These are phyloP conservation scores for Stegana nigrithorax DNA, from an alignment of 2,888 invertebrate genomes.

Conservation along the genomic window DNA sequence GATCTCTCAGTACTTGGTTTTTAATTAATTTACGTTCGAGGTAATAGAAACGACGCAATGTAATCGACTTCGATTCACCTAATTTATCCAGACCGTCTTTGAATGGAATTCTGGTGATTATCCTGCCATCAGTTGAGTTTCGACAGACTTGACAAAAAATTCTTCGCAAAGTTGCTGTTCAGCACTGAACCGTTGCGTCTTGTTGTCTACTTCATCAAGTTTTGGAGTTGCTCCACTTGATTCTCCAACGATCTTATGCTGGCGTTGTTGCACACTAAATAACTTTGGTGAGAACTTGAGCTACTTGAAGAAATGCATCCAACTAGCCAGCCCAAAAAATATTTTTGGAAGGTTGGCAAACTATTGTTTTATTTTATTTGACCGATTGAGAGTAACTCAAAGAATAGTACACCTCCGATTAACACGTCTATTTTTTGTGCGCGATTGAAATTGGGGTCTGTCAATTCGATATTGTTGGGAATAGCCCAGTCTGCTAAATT, in stretches of 20 bases:
- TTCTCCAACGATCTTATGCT: not conserved
- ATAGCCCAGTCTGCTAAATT: conserved; percentile 12
- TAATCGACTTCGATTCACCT: not conserved
- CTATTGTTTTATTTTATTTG: conserved; percentile 20
- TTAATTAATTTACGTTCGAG: conserved; percentile 12
- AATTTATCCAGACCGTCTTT: conserved; percentile 13
- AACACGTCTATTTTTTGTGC: conserved; percentile 22
- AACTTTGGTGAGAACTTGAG: not conserved
- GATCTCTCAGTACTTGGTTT: conserved; percentile 3
- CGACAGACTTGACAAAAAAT: not conserved
- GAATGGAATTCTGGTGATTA: not conserved
- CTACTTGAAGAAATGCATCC: conserved; percentile 17
- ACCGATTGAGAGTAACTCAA: conserved; percentile 22
- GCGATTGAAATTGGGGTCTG: conserved; percentile 16
- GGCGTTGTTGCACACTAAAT: not conserved
- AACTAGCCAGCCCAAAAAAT: conserved; percentile 22
- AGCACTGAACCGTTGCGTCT: not conserved
- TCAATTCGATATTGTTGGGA: conserved; percentile 18
- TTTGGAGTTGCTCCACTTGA: not conserved
- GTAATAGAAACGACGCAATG: not conserved
- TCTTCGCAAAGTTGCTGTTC: not conserved
- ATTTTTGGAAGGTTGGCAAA: conserved; percentile 22
- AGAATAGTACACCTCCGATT: conserved; percentile 25
- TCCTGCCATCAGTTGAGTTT: not conserved
- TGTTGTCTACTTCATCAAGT: not conserved